phyloP scores from a whole-genome alignment of 2,113 vertebrate species.

The Ictidomys tridecemlineatus region DNA sequence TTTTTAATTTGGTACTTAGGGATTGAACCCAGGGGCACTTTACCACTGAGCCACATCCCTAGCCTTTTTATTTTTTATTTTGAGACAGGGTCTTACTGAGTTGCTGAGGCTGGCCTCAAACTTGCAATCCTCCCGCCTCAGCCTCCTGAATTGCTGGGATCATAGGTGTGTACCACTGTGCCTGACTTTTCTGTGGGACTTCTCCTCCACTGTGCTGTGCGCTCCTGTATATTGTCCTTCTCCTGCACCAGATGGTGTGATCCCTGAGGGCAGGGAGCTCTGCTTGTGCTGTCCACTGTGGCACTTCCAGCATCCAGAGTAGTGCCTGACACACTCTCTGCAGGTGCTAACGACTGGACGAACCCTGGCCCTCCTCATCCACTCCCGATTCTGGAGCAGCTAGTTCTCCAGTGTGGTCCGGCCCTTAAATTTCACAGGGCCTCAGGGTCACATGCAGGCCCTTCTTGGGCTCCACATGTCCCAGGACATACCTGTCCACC shows the following conservation, averaged over 20 bases:
- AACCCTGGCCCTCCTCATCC: background rate
- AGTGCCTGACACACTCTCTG: too few relatives aligned
- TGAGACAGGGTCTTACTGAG: too few relatives aligned
- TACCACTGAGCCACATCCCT: too few relatives aligned
- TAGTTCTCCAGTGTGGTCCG: background rate
- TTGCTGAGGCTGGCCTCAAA: too few relatives aligned
- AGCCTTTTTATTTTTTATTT: too few relatives aligned
- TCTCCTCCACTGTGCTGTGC: background rate
- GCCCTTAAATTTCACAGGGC: background rate
- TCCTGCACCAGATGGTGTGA: background rate
- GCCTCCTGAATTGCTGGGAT: too few relatives aligned
- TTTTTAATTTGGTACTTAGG: too few relatives aligned
- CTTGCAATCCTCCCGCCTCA: too few relatives aligned
- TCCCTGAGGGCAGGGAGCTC: fast-evolving
- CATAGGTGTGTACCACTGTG: too few relatives aligned
- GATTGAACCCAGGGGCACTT: too few relatives aligned
- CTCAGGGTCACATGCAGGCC: background rate
- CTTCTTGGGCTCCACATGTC: background rate
- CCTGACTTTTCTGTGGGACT: background rate
- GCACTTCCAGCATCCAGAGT: fast-evolving
- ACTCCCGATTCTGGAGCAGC: background rate
- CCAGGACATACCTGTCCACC: background rate
- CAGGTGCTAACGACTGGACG: background rate
- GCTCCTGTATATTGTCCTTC: too few relatives aligned
- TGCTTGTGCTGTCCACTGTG: background rate